These are phyloP conservation scores for Elaphurus davidianus DNA, from an alignment of 2,113 vertebrate species.

Conservation along the genomic window DNA sequence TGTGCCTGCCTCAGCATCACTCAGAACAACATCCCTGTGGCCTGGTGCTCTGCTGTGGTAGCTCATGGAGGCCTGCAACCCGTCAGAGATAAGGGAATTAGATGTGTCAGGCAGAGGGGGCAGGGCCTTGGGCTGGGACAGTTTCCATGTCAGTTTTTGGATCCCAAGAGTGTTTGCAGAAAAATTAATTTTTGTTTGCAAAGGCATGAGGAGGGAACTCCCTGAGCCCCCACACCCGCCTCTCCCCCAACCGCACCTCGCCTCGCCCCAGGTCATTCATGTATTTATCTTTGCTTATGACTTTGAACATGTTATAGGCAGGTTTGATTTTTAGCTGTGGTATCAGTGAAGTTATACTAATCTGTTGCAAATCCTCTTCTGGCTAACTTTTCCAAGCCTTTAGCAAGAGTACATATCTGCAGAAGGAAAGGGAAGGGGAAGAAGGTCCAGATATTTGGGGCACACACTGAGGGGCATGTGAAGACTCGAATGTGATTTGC, in stretches of 20 bases:
- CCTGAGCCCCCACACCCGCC: background rate
- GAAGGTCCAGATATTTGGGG: background rate
- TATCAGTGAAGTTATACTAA: background rate
- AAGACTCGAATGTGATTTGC: background rate
- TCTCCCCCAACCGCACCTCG: background rate
- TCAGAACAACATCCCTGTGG: background rate
- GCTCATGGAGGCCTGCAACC: background rate
- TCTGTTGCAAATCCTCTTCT: background rate
- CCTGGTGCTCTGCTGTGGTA: background rate
- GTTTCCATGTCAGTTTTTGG: background rate
- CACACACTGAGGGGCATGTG: background rate
- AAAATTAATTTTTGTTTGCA: background rate
- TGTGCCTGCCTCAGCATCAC: background rate
- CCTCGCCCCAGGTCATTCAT: background rate
- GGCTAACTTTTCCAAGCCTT: background rate
- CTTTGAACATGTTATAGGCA: background rate
- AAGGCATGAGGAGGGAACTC: background rate
- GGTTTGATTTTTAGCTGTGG: background rate
- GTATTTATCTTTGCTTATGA: conserved; percentile 13
- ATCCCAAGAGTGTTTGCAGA: background rate
- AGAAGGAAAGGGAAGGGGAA: background rate
- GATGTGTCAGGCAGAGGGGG: background rate
- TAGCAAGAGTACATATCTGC: background rate
- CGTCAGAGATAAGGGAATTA: background rate
- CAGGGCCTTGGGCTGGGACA: background rate